Base-by-base conservation (phyloP, 1,140 invertebrate species). In the Temnothorax nylanderi region DNA sequence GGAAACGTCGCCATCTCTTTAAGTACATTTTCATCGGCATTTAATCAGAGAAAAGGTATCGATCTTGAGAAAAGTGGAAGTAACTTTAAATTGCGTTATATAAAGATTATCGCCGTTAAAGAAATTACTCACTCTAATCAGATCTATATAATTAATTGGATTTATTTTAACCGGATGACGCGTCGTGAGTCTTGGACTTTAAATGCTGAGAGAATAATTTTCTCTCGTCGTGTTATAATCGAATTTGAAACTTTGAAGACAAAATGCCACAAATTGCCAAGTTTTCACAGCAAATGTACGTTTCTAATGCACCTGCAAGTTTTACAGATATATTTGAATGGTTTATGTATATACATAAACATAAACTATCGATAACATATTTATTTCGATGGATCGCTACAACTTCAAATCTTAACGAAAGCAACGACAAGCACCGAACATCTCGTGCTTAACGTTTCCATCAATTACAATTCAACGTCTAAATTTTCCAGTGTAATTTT, bases 401-500 rank as follows among this genome's bases (percentile, higher is more conserved):
- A 90, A 89, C 88, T 90, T 90, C 89, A 89, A 49, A n/a, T 13
- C 47, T 60, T 21, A 82, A 58, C 11, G 26, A 32, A 21, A 11
- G n/a, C 21, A 11, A 7, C 65, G 49, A 44, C 74, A 58, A 81
- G 78, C 21, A 75, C 84, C 49, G n/a, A 67, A 34, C 62, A 89
- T 60, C 84, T 74, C 76, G 67, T 86, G 86, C 85, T 72, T 80
- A 41, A 65, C 77, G 65, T 86, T 74, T 80, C 74, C 77, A 44
- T 51, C 78, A 72, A 54, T 80, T 65, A 49, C 65, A 49, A 58
- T n/a, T 47, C 62, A 44, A 58, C 54, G 84, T 62, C 85, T 75
- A 77, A 90, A 90, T 87, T 89, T 89, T 58, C 54, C 87, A 56
- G 89, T 89, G 49, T 18, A 89, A 64, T 60, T 75, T 49, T 74